These are phyloP conservation scores for Melopsittacus undulatus DNA, from an alignment of 2,797 vertebrate genomes.

Conservation along the genomic window DNA sequence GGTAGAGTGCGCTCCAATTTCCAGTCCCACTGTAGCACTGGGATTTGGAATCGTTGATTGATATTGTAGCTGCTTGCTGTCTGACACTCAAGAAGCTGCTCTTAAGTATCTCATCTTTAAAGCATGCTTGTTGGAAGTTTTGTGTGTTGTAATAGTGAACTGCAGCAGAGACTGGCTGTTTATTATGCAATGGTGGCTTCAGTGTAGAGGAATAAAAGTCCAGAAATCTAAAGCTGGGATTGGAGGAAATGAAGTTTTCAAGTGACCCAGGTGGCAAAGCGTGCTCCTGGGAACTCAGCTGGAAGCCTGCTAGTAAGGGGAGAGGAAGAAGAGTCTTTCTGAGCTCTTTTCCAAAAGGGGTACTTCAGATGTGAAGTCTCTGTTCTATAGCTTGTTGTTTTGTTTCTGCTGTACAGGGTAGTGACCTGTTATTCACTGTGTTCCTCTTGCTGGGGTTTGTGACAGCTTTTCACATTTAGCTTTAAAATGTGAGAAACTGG, in stretches of 20 bases:
- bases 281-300: neutral
- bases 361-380: neutral
- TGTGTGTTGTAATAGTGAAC: neutral
- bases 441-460: neutral
- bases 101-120: neutral
- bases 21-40: neutral
- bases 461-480: neutral
- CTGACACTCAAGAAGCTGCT: neutral
- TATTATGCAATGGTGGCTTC: neutral
- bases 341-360: neutral
- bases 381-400: neutral
- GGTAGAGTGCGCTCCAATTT: neutral
- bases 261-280: neutral
- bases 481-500: neutral
- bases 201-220: neutral
- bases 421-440: neutral
- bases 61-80: neutral
- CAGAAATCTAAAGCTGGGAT: neutral
- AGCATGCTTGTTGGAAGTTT: neutral
- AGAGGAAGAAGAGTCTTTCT: neutral
- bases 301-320: neutral
- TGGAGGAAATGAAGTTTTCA: neutral
- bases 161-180: neutral
- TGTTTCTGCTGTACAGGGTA: rapidly evolving
- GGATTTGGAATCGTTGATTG: neutral